phyloP scores from a whole-genome alignment of 2,113 vertebrate genomes.

The Oceanites oceanicus region DNA sequence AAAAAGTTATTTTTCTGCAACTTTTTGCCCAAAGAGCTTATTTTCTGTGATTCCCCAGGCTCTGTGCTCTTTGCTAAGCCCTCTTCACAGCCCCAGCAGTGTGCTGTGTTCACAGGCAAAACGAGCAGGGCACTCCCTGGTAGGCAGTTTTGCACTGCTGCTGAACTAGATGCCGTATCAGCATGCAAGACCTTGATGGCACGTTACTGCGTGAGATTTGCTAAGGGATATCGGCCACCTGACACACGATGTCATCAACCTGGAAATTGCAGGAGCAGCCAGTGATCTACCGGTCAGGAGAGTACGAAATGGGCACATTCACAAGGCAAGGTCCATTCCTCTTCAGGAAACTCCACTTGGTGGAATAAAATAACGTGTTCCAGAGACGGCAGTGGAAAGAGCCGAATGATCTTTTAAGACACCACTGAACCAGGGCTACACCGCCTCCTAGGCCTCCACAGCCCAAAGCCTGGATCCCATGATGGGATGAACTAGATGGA shows the following conservation, averaged over 20 bases:
- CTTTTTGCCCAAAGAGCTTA: neutral
- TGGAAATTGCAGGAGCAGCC: neutral
- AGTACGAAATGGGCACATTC: fast-evolving
- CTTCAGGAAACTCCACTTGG: neutral
- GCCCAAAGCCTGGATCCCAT: neutral
- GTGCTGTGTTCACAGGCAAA: neutral
- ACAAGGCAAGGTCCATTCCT: neutral
- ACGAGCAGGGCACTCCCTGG: fast-evolving
- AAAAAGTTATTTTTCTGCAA: neutral
- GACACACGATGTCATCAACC: neutral
- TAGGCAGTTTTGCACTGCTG: fast-evolving
- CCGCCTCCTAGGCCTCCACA: neutral
- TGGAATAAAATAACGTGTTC: neutral
- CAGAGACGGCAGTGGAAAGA: neutral
- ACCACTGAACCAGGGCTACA: fast-evolving
- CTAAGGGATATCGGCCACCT: neutral
- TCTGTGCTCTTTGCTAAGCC: neutral
- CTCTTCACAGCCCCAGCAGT: neutral
- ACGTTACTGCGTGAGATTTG: fast-evolving
- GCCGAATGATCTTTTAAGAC: neutral
- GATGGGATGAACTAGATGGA: neutral
- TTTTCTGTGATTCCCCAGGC: fast-evolving
- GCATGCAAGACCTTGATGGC: fast-evolving
- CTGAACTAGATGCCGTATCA: neutral
- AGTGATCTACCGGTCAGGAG: neutral